These are phyloP conservation scores for Malurus melanocephalus DNA, from an alignment of 2,113 vertebrate genomes.

Conservation along the genomic window DNA sequence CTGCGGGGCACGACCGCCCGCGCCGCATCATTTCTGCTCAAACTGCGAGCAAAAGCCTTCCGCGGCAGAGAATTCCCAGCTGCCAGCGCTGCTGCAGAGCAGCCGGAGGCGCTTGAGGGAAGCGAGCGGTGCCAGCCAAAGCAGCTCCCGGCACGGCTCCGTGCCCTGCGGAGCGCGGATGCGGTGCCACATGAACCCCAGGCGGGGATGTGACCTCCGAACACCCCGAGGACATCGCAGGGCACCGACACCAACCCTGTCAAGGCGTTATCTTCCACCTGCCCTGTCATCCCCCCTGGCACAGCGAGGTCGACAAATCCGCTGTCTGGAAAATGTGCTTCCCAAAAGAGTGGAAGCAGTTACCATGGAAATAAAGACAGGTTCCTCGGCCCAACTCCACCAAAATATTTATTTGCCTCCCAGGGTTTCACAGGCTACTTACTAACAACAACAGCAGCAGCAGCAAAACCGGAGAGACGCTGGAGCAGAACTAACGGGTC, in stretches of 20 bases:
- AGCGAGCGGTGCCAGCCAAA: neutral
- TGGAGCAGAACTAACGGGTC: neutral
- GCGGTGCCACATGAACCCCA: fast-evolving
- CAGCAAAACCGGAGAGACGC: neutral
- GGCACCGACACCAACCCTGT: fast-evolving
- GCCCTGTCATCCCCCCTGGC: neutral
- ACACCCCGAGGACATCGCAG: neutral
- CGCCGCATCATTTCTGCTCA: neutral
- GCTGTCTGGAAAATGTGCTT: conserved; percentile 67
- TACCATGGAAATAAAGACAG: conserved; percentile 78
- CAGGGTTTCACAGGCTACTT: conserved; percentile 36
- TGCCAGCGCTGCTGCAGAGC: neutral
- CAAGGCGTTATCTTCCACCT: neutral
- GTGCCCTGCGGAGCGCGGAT: neutral
- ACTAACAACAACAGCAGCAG: conserved; percentile 10
- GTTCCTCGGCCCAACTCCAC: conserved; percentile 60
- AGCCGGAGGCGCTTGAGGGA: neutral
- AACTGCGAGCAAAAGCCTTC: neutral
- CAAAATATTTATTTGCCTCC: conserved; percentile 60
- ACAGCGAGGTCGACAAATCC: conserved; percentile 31
- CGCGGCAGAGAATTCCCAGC: neutral
- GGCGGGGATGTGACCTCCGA: neutral
- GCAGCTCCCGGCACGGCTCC: neutral
- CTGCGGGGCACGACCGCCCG: neutral
- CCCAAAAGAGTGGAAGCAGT: conserved; percentile 55